Conservation (phyloP, 2,113 vertebrate species). For the Charadrius vociferus region DNA sequence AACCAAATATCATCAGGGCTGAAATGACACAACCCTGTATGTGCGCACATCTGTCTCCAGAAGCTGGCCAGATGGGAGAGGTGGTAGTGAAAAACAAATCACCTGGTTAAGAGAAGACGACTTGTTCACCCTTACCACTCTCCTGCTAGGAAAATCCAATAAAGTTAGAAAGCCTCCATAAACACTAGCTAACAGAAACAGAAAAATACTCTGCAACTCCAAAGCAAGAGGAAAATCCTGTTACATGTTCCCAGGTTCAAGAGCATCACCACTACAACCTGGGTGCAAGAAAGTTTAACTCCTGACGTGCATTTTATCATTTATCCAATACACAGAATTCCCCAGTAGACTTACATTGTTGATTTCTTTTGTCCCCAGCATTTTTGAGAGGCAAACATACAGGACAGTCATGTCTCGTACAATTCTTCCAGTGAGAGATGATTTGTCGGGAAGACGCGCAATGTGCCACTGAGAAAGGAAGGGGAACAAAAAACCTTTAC, state of each 20-base stretch:
- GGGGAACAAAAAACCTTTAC: not conserved
- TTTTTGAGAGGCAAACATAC: slow-evolving; percentile 98
- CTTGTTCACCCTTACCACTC: not conserved
- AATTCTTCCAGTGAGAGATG: slow-evolving; percentile 99
- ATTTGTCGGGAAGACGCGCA: slow-evolving; percentile 99
- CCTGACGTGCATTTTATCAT: not conserved
- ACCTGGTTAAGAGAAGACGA: not conserved
- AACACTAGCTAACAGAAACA: not conserved
- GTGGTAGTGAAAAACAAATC: not conserved
- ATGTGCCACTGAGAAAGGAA: slow-evolving; percentile 86
- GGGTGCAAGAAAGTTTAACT: not conserved
- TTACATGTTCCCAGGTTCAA: not conserved
- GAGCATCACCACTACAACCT: not conserved
- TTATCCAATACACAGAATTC: not conserved
- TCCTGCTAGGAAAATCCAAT: not conserved
- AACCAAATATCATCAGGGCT: not conserved
- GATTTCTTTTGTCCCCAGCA: slow-evolving; percentile 96
- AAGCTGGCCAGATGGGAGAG: not conserved
- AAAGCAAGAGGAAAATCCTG: not conserved
- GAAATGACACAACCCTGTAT: not conserved
- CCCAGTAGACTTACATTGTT: slow-evolving; percentile 86
- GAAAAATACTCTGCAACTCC: not conserved
- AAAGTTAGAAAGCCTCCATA: not conserved
- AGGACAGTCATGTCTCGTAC: slow-evolving; percentile 96
- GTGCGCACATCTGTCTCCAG: not conserved